A percentile compares a stretch with the other conserved stretches of the same genome.
These are phyloP conservation scores for Osmoderma eremita DNA, from an alignment of 2,888 invertebrate genomes.

Conservation along the genomic window DNA sequence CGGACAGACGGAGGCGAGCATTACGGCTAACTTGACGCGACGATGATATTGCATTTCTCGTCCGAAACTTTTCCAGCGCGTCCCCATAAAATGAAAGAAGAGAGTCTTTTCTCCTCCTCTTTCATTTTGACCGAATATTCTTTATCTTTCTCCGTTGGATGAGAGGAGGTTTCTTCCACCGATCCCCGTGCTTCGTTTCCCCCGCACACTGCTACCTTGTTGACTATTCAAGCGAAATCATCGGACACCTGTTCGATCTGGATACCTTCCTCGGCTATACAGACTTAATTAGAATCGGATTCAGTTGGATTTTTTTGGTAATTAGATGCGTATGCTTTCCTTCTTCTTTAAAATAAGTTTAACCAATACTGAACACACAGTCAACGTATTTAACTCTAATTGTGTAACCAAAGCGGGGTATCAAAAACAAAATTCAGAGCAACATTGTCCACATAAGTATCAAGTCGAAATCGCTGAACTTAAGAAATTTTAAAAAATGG, in stretches of 20 bases:
- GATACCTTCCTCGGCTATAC: slow-evolving; percentile 26
- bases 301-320: slow-evolving; percentile 31
- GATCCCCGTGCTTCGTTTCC: slow-evolving; percentile 8
- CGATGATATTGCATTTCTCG: slow-evolving; percentile 35
- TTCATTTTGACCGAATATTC: slow-evolving; percentile 18
- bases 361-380: too few species aligned
- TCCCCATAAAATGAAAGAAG: slow-evolving; percentile 15
- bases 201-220: slow-evolving; percentile 35
- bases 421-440: too few species aligned
- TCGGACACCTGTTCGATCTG: slow-evolving; percentile 46
- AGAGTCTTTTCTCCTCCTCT: slow-evolving; percentile 7
- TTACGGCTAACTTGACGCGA: slow-evolving; percentile 22
- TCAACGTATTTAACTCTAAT: too few species aligned
- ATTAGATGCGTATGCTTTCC: slow-evolving; percentile 7
- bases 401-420: too few species aligned
- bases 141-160: slow-evolving; percentile 24
- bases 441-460: too few species aligned
- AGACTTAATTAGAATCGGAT: slow-evolving; percentile 38
- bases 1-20: slow-evolving; percentile 22
- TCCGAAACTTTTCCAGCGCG: slow-evolving; percentile 17
- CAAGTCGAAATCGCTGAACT: too few species aligned
- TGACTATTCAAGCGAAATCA: slow-evolving; percentile 42
- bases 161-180: not conserved
- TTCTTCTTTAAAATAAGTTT: not conserved
- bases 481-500: too few species aligned